phyloP scores from a whole-genome alignment of 1,140 invertebrate species.

The Drosophila bocki region DNA sequence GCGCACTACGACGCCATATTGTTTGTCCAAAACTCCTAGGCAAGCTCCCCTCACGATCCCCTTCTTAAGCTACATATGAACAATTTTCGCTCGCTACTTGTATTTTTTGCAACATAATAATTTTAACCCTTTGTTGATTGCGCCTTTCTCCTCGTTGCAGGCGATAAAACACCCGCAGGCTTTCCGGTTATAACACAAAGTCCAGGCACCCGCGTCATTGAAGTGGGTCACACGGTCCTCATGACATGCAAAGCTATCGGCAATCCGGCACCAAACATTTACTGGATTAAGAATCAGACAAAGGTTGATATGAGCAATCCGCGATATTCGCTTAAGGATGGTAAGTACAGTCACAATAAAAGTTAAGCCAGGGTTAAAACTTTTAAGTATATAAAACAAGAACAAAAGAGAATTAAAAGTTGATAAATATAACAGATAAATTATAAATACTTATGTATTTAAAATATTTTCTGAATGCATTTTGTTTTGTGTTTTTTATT shows the following conservation, averaged over 20 bases:
- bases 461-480: too few species aligned
- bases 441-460: neutral
- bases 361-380: neutral
- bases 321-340: constrained; percentile 92
- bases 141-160: constrained; percentile 86
- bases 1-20: constrained; percentile 58
- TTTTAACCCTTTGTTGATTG: constrained; percentile 65
- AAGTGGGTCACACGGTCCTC: constrained; percentile 96
- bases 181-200: constrained; percentile 94
- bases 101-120: constrained; percentile 65
- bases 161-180: constrained; percentile 93
- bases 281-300: constrained; percentile 96
- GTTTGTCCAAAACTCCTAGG: constrained; percentile 65
- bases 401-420: neutral
- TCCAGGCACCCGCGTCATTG: constrained; percentile 95
- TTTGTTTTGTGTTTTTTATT: too few species aligned
- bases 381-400: neutral
- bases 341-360: constrained; percentile 86
- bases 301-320: constrained; percentile 95
- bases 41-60: neutral
- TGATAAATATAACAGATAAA: neutral
- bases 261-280: constrained; percentile 93
- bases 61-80: constrained; percentile 39
- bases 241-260: constrained; percentile 95
- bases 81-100: constrained; percentile 30